Evolutionary conservation across 1,140 invertebrate genomes (phyloP).

Genomic region (Trachymyrmex septentrionalis): DNA sequence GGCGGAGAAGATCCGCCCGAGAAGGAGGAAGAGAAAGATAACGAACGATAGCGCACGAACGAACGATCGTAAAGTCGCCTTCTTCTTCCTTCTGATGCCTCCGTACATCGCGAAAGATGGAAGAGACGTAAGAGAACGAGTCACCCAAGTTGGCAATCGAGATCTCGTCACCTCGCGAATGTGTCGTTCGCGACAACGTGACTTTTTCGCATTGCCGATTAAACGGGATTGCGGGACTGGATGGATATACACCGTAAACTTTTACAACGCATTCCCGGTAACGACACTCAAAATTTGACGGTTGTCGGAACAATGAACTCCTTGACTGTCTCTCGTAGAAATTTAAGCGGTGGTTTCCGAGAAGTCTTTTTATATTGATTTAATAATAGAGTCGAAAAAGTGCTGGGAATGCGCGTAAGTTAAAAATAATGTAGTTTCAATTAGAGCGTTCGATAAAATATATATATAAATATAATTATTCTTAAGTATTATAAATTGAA

Average conservation of each 20-base stretch:
- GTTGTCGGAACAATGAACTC: background rate
- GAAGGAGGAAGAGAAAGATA: background rate
- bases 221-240: constrained; percentile 20
- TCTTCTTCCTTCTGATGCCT: background rate
- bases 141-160: constrained; percentile 39
- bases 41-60: constrained; percentile 18
- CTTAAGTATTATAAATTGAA: background rate
- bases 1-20: background rate
- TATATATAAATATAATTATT: too few relatives aligned
- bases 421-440: background rate
- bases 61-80: constrained; percentile 42
- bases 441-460: background rate
- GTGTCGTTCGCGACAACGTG: constrained; percentile 8
- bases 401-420: background rate
- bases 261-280: constrained; percentile 12
- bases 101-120: constrained; percentile 25
- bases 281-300: constrained; percentile 26
- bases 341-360: background rate
- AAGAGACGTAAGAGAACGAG: constrained; percentile 8
- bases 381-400: background rate
- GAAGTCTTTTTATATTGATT: constrained; percentile 20
- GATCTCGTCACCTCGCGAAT: constrained; percentile 31
- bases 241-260: constrained; percentile 25
- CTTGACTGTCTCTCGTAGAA: background rate
- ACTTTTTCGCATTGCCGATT: constrained; percentile 11